Evolutionary conservation across 2,888 invertebrate species (phyloP).

Genomic region (Drosophila borealis): DNA sequence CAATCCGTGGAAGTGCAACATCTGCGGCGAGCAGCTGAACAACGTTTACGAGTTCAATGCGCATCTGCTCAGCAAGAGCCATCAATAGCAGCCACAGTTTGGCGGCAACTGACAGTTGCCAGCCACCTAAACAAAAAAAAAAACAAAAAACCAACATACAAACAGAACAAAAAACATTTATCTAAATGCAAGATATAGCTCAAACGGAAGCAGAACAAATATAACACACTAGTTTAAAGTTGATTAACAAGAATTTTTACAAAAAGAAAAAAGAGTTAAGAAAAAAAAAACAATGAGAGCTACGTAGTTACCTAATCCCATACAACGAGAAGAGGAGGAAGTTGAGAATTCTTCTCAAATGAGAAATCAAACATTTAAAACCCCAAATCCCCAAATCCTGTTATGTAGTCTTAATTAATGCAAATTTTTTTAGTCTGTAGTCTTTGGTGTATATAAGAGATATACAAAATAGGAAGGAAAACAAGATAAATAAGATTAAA

Average conservation of each 20-base stretch:
- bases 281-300: slow-evolving; percentile 72
- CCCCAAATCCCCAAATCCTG: slow-evolving; percentile 48
- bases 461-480: slow-evolving; percentile 15
- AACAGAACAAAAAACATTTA: background rate
- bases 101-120: slow-evolving; percentile 59
- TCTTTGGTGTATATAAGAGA: slow-evolving; percentile 28
- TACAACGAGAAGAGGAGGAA: slow-evolving; percentile 30
- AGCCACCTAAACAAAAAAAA: slow-evolving; percentile 2
- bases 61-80: slow-evolving; percentile 96
- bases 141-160: background rate
- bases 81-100: slow-evolving; percentile 88
- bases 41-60: slow-evolving; percentile 99
- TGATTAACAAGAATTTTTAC: slow-evolving; percentile 17
- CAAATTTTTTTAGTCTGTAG: slow-evolving; percentile 69
- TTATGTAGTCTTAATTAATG: slow-evolving; percentile 76
- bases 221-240: slow-evolving; percentile 27
- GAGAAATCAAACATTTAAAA: background rate
- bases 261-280: slow-evolving; percentile 35
- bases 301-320: slow-evolving; percentile 85
- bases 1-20: slow-evolving; percentile 98
- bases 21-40: slow-evolving; percentile 97
- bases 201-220: slow-evolving; percentile 5
- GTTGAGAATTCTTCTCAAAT: slow-evolving; percentile 18
- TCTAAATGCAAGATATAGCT: slow-evolving; percentile 2
- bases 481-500: background rate